These are phyloP conservation scores for Sebastes itinus DNA, from an alignment of 2,797 vertebrate genomes.

Conservation along the genomic window DNA sequence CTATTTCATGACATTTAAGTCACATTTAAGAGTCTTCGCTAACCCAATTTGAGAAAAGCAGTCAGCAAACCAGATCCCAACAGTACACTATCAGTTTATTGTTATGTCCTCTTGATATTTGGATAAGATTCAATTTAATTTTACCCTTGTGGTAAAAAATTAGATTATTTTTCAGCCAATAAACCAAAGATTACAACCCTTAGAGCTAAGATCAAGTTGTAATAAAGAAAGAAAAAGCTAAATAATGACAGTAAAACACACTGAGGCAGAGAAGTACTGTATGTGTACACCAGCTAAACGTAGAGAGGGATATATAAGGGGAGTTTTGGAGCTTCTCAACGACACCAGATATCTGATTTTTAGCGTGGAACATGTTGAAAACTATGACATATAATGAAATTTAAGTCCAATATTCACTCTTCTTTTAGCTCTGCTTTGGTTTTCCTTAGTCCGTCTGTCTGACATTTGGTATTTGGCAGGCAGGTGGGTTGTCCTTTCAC, in stretches of 20 bases:
- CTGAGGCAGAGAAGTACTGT: not conserved
- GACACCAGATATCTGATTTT: no score
- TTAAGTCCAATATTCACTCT: no score
- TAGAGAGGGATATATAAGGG: not conserved
- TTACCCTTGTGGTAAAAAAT: not conserved
- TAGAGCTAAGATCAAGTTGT: not conserved
- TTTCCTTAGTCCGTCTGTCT: not conserved
- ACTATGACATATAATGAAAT: not conserved
- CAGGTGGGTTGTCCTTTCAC: not conserved
- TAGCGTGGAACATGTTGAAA: not conserved
- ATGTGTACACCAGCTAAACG: not conserved
- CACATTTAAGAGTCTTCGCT: not conserved
- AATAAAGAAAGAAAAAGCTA: not conserved
- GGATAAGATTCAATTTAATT: not conserved
- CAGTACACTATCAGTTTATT: not conserved
- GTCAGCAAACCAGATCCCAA: not conserved
- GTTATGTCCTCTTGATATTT: not conserved
- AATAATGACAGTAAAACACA: not conserved
- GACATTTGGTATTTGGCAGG: not conserved
- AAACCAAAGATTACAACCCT: not conserved
- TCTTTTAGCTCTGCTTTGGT: not conserved
- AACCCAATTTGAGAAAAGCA: not conserved
- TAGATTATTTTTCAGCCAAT: conserved; percentile 1
- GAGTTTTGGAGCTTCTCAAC: not conserved
- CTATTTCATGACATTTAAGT: not conserved